Percentiles rank a stretch among this genome's conserved stretches.
Evolutionary conservation across 1,140 invertebrate genomes (phyloP).

Genomic region (Mamestra configurata): DNA sequence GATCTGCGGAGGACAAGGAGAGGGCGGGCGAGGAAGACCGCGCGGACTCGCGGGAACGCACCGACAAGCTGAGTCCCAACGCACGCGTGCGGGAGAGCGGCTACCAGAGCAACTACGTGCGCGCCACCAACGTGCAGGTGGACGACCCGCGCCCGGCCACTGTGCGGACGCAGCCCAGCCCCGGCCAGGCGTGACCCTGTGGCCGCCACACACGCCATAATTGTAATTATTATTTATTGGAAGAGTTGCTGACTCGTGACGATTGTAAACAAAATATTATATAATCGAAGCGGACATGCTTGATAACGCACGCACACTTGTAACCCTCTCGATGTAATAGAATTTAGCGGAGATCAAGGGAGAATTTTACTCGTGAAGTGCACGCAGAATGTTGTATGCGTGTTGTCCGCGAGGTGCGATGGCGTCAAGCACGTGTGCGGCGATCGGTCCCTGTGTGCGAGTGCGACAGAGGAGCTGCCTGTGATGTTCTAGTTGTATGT

Average conservation of each 20-base stretch:
- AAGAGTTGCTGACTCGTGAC: constrained; percentile 15
- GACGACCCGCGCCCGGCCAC: constrained; percentile 66
- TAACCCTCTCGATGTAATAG: not conserved
- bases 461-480: constrained; percentile 40
- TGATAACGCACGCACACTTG: not conserved
- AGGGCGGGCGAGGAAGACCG: constrained; percentile 64
- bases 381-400: not conserved
- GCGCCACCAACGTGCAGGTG: constrained; percentile 70
- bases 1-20: constrained; percentile 56
- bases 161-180: constrained; percentile 57
- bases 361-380: not conserved
- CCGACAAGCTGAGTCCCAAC: constrained; percentile 75
- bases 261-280: constrained; percentile 12
- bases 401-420: no score
- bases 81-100: constrained; percentile 74
- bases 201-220: constrained; percentile 74
- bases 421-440: no score
- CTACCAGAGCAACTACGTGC: constrained; percentile 75
- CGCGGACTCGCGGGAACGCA: constrained; percentile 69
- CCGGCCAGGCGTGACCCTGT: constrained; percentile 61
- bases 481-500: constrained; percentile 72
- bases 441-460: not conserved
- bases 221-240: constrained; percentile 75
- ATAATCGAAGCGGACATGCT: constrained; percentile 8
- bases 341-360: not conserved